phyloP scores from a whole-genome alignment of 2,888 invertebrate species.

The Deilephila porcellus region DNA sequence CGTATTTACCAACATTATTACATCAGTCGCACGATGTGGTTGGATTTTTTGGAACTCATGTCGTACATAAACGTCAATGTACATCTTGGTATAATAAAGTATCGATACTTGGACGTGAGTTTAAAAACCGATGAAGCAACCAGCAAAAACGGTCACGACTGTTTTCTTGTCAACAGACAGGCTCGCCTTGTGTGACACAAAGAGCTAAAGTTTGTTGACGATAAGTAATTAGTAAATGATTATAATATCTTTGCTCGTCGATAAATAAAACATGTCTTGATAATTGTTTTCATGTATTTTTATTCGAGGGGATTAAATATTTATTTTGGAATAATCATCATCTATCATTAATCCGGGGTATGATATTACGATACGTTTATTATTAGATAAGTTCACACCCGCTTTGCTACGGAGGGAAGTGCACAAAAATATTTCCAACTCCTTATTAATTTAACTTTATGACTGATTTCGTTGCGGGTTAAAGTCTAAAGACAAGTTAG shows the following conservation, averaged over 20 bases:
- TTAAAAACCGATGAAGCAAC: constrained; percentile 53
- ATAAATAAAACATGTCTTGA: neutral
- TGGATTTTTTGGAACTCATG: neutral
- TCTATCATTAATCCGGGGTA: no score
- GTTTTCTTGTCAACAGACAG: constrained; percentile 55
- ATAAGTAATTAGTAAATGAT: constrained; percentile 1
- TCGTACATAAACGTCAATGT: constrained; percentile 4
- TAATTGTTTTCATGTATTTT: neutral
- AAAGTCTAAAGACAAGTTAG: no score
- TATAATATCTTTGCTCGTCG: neutral
- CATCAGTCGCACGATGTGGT: constrained; percentile 36
- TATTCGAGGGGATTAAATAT: neutral
- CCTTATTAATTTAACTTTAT: no score
- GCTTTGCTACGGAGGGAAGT: no score
- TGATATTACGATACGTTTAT: no score
- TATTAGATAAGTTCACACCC: no score
- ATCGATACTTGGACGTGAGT: constrained; percentile 7
- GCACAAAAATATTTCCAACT: no score
- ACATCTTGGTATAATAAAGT: neutral
- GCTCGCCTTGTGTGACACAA: constrained; percentile 61
- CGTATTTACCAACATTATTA: constrained; percentile 33
- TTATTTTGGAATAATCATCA: no score
- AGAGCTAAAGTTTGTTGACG: constrained; percentile 53
- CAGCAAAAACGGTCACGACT: constrained; percentile 63
- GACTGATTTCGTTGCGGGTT: no score